phyloP scores from a whole-genome alignment of 2,888 invertebrate species.

The Stenodera caucasica region DNA sequence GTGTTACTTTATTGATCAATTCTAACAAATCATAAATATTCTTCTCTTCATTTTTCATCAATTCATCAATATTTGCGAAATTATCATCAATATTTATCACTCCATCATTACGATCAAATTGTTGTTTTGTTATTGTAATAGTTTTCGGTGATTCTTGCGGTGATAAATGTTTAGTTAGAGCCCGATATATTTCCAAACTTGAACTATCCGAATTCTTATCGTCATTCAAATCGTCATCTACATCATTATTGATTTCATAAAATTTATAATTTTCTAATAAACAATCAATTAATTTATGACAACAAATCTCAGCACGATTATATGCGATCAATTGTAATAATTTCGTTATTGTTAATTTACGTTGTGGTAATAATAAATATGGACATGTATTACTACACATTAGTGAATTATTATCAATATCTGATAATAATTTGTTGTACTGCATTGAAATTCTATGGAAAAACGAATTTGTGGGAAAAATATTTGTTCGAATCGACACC shows the following conservation, averaged over 20 bases:
- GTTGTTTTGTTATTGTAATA: constrained; percentile 36
- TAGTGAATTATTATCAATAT: constrained; percentile 61
- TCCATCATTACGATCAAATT: constrained; percentile 23
- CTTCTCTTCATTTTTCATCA: constrained; percentile 69
- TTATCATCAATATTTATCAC: constrained; percentile 56
- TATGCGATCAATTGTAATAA: constrained; percentile 74
- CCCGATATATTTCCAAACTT: constrained; percentile 73
- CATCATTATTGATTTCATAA: constrained; percentile 57
- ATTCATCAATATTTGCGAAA: constrained; percentile 62
- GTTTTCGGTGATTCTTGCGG: constrained; percentile 46
- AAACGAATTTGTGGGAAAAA: not conserved
- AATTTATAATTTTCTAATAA: constrained; percentile 68
- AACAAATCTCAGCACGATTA: constrained; percentile 69
- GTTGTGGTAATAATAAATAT: constrained; percentile 67
- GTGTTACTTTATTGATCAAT: constrained; percentile 62
- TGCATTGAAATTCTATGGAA: constrained; percentile 63
- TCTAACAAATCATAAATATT: constrained; percentile 66
- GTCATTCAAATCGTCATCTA: constrained; percentile 55
- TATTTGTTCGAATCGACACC: not conserved
- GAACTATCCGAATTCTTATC: constrained; percentile 63
- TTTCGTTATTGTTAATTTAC: constrained; percentile 72
- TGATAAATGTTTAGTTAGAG: constrained; percentile 71
- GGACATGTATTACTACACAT: constrained; percentile 79
- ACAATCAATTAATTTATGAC: constrained; percentile 71
- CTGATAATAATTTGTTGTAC: constrained; percentile 64